Evolutionary conservation across 1,140 invertebrate genomes (phyloP), one percentile per base, ranked within the genome.

Genomic region (Rhyacophila brunnea): DNA sequence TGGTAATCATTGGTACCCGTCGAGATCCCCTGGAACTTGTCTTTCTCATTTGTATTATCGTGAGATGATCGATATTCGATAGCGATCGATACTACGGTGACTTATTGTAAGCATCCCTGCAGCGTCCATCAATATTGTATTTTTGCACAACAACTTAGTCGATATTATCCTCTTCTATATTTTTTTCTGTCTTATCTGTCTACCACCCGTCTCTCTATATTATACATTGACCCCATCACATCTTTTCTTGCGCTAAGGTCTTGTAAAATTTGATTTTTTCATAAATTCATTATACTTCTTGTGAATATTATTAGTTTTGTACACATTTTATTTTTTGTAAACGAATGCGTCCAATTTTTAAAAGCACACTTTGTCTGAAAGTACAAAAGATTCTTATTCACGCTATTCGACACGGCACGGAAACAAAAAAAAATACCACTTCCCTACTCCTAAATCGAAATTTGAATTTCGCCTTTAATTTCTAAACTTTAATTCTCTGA

Each of bases 231-330:
- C 18, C 43, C 43, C 47, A 40, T 51, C 47, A 64, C 57, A 64
- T 49, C 62, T 64, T 64, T 53, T 64, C 62, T 64, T 64, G 62
- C 53, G 62, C 62, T 64, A 64, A 32, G 57, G 62, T 64, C 62
- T 64, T 64, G 62, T 64, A 57, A 57, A 46, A 50, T 53, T 51
- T 53, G 40, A 50, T 47, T 57, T 50, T 58, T 54, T 62, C 54
- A 57, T 46, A 50, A 55, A 51, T 62, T 58, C 45, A 46, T 55
- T 45, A 40, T 63, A 63, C 44, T 54, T 63, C 42, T 58, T 47
- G 53, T 60, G 52, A 64, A 59, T 59, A 6, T 15, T 9, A 55
- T 52, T 64, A 55, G 56, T 64, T 63, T 55, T 47, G 48, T 57
- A 58, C 55, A 59, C 53, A 44, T 54, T 64, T 55, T 64, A 51